Conservation (phyloP, 2,113 vertebrate species). For the Cettia cetti region DNA sequence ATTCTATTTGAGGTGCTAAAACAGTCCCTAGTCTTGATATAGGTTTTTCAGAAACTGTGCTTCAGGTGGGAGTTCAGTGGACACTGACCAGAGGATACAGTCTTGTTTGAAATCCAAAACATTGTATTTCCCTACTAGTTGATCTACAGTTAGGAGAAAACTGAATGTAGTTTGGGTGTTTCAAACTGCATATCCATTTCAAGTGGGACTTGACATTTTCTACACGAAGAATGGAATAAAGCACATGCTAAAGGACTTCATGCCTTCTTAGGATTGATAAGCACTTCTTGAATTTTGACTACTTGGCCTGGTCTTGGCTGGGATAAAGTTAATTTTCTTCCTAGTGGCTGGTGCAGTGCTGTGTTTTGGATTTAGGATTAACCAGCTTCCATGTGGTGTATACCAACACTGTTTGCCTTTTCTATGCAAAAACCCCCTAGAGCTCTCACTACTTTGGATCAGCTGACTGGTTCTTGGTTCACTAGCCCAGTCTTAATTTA, state of each 20-base stretch:
- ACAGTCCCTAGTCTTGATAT: background rate
- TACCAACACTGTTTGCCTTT: background rate
- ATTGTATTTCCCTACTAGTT: background rate
- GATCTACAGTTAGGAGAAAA: background rate
- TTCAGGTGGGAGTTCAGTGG: background rate
- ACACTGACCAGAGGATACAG: background rate
- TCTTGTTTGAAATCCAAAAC: background rate
- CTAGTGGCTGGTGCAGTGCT: background rate
- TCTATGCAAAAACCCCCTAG: fast-evolving
- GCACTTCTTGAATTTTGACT: background rate
- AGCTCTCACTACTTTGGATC: background rate
- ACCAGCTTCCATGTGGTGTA: background rate
- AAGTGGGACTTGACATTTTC: constrained; percentile 11
- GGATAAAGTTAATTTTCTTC: background rate
- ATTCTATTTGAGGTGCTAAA: background rate
- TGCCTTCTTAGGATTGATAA: background rate
- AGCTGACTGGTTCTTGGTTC: background rate
- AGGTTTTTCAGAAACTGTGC: background rate
- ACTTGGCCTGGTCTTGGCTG: background rate
- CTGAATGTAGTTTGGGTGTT: background rate
- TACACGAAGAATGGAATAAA: background rate
- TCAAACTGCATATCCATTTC: background rate
- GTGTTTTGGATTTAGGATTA: background rate
- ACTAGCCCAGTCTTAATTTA: background rate
- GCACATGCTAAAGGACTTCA: background rate